These are phyloP conservation scores for Catostylus mosaicus DNA, from an alignment of 30 jellyfish, hydroid and myxozoan species.

Conservation along the genomic window DNA sequence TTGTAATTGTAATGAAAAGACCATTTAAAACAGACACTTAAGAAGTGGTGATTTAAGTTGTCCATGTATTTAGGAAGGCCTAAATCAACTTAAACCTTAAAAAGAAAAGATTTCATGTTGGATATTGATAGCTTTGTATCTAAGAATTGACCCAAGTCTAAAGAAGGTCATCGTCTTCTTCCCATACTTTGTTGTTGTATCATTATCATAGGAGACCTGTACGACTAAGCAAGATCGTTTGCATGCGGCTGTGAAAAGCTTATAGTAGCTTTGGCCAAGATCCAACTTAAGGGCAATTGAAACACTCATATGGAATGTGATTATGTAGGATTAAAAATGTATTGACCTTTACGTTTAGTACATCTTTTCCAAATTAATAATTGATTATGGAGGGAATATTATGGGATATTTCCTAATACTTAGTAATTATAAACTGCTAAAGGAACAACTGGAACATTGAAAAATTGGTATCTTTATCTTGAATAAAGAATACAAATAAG, in stretches of 20 bases:
- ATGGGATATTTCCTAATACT: not conserved
- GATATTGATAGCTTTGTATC: not conserved
- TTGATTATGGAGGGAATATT: not conserved
- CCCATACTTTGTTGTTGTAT: not conserved
- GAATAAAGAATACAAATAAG: no score
- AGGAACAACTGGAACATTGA: slow-evolving; percentile 5
- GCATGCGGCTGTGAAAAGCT: slow-evolving; percentile 44
- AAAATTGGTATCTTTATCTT: no score
- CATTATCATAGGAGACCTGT: not conserved
- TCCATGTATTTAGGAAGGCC: no score
- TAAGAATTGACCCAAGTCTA: not conserved
- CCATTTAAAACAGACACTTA: no score
- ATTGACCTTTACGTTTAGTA: slow-evolving; percentile 10
- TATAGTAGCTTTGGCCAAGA: slow-evolving; percentile 13
- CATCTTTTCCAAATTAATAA: slow-evolving; percentile 31
- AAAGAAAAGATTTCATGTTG: not conserved
- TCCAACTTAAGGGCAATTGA: slow-evolving; percentile 33
- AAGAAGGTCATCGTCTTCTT: not conserved
- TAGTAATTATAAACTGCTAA: slow-evolving; percentile 1
- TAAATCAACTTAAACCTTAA: not conserved
- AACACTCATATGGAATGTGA: slow-evolving; percentile 42
- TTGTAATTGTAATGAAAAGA: no score
- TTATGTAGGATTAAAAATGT: slow-evolving; percentile 11
- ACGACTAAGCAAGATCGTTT: not conserved
- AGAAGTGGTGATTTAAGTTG: no score